phyloP scores from a whole-genome alignment of 2,888 invertebrate species.

The Sinopyrophorus schimmeli region DNA sequence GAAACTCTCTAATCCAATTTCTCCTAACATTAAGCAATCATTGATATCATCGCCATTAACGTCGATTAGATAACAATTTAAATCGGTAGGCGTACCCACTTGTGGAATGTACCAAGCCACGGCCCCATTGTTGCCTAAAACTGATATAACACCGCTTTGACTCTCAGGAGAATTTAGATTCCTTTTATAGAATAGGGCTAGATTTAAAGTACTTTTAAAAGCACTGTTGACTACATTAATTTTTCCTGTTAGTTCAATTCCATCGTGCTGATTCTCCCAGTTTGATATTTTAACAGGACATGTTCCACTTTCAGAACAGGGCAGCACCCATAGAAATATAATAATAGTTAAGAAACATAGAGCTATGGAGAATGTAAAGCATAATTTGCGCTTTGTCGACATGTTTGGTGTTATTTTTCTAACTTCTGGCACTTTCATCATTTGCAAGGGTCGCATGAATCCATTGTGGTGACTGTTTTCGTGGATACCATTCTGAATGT shows the following conservation, averaged over 20 bases:
- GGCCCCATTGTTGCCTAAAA: slow-evolving; percentile 71
- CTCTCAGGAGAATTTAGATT: slow-evolving; percentile 64
- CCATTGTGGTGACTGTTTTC: slow-evolving; percentile 33
- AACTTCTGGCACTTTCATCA: slow-evolving; percentile 40
- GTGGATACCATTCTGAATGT: slow-evolving; percentile 35
- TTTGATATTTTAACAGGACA: slow-evolving; percentile 69
- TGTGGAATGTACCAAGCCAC: slow-evolving; percentile 73
- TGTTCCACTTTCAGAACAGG: slow-evolving; percentile 71
- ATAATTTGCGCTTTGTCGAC: slow-evolving; percentile 69
- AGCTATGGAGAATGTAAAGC: slow-evolving; percentile 71
- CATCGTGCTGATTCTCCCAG: slow-evolving; percentile 70
- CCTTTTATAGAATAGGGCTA: slow-evolving; percentile 75
- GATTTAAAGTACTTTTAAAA: slow-evolving; percentile 66
- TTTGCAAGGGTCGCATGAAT: slow-evolving; percentile 36
- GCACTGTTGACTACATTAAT: slow-evolving; percentile 71
- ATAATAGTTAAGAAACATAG: slow-evolving; percentile 72
- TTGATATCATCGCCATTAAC: slow-evolving; percentile 70
- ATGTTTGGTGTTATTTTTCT: slow-evolving; percentile 53
- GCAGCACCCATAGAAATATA: slow-evolving; percentile 75
- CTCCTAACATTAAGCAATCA: slow-evolving; percentile 76
- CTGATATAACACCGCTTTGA: slow-evolving; percentile 49
- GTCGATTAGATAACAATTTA: slow-evolving; percentile 75
- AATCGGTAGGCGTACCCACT: slow-evolving; percentile 68
- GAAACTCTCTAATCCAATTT: slow-evolving; percentile 67
- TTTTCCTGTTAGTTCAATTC: slow-evolving; percentile 70